Percentiles rank a stretch among this genome's conserved stretches.
Conservation (phyloP, 1,140 invertebrate species). For the Zophobas atratus region DNA sequence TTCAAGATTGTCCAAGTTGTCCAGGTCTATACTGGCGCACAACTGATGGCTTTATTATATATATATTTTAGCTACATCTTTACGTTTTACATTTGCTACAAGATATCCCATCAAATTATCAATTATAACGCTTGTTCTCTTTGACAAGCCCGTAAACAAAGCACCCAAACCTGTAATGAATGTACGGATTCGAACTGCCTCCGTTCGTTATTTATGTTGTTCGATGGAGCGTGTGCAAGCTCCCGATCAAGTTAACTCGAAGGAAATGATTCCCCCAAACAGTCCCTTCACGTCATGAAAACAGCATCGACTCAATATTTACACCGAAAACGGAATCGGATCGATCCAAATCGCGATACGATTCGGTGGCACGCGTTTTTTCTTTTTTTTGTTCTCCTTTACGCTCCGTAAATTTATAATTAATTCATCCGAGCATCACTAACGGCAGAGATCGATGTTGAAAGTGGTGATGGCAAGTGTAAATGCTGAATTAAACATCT, state of each 20-base stretch:
- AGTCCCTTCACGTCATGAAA: neutral
- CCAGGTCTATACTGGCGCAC: no score
- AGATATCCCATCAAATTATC: no score
- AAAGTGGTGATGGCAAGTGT: constrained; percentile 12
- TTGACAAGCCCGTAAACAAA: neutral
- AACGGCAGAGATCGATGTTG: constrained; percentile 8
- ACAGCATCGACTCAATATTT: neutral
- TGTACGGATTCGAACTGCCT: neutral
- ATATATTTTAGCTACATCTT: no score
- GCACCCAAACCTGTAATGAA: neutral
- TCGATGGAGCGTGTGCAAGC: neutral
- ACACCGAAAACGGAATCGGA: neutral
- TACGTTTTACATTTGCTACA: no score
- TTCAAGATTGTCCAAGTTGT: no score
- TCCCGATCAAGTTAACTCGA: neutral
- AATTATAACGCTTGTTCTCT: no score
- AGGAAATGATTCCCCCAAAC: neutral
- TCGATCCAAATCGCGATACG: neutral
- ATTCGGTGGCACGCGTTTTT: neutral
- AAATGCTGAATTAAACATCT: constrained; percentile 38
- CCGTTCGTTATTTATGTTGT: constrained; percentile 11
- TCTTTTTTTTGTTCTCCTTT: neutral
- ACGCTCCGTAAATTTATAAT: constrained; percentile 19
- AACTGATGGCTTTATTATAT: no score
- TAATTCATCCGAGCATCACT: constrained; percentile 14